Percentiles rank a stretch among this genome's conserved stretches.
These are phyloP conservation scores for Bradypodion pumilum DNA, from an alignment of 2,797 vertebrate species.

Conservation along the genomic window DNA sequence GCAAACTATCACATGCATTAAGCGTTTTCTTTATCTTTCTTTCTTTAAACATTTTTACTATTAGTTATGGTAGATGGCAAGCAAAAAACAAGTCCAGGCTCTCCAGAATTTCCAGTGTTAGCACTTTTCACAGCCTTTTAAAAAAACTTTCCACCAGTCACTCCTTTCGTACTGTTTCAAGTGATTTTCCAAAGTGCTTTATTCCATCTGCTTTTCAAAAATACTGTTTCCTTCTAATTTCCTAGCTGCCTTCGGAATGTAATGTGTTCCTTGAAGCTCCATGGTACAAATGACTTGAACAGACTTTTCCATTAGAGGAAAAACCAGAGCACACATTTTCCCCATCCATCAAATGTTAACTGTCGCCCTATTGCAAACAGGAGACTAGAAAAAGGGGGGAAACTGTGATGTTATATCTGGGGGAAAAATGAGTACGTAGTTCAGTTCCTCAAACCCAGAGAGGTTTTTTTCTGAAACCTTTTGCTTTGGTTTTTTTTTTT, in stretches of 20 bases:
- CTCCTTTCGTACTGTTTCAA: not conserved
- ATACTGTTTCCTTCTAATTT: not conserved
- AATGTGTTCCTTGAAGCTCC: not conserved
- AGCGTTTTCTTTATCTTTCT: no score
- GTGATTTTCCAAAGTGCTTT: not conserved
- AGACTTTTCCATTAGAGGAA: not conserved
- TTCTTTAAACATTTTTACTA: not conserved
- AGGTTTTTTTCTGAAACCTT: not conserved
- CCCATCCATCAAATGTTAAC: not conserved
- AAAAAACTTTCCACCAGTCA: not conserved
- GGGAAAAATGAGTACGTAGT: not conserved
- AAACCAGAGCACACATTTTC: not conserved
- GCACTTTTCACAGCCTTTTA: not conserved
- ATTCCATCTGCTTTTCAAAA: not conserved
- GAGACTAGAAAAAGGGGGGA: accelerated
- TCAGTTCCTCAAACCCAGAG: not conserved
- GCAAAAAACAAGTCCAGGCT: not conserved
- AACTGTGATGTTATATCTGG: not conserved
- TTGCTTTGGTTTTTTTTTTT: not conserved
- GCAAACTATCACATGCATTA: not conserved
- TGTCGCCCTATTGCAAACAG: no score
- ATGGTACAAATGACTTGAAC: not conserved
- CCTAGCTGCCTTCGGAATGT: no score
- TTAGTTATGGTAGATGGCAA: not conserved
- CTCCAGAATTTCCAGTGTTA: not conserved